Conservation (phyloP, 1,140 invertebrate genomes). For the Cydia amplana region DNA sequence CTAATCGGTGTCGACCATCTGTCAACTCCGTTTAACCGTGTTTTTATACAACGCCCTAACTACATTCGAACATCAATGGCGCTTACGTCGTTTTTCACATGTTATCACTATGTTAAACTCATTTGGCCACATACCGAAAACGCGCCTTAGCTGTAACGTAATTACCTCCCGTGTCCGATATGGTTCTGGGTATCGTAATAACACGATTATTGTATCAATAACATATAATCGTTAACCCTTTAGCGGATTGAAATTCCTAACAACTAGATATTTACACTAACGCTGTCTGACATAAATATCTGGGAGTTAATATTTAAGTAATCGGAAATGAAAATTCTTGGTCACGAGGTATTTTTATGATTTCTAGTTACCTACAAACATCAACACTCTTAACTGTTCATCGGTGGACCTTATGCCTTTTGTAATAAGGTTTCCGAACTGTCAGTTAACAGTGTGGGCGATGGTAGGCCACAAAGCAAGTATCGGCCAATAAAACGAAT, state of each 20-base stretch:
- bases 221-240: neutral
- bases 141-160: conserved; percentile 2
- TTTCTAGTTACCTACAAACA: no score
- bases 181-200: neutral
- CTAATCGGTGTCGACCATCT: neutral
- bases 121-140: conserved; percentile 5
- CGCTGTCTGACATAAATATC: neutral
- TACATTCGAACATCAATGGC: neutral
- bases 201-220: conserved; percentile 11
- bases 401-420: no score
- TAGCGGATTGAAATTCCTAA: neutral
- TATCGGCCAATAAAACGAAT: no score
- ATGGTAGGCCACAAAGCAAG: no score
- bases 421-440: no score
- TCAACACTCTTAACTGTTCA: no score
- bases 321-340: neutral
- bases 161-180: conserved; percentile 6
- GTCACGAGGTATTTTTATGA: no score
- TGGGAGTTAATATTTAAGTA: neutral
- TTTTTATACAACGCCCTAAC: neutral
- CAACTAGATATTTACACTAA: no score
- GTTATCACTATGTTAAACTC: neutral
- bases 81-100: neutral
- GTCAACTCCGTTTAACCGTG: neutral
- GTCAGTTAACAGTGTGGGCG: no score